These are phyloP conservation scores for Rhorus exstirpatorius DNA, from an alignment of 2,888 invertebrate species.

Conservation along the genomic window DNA sequence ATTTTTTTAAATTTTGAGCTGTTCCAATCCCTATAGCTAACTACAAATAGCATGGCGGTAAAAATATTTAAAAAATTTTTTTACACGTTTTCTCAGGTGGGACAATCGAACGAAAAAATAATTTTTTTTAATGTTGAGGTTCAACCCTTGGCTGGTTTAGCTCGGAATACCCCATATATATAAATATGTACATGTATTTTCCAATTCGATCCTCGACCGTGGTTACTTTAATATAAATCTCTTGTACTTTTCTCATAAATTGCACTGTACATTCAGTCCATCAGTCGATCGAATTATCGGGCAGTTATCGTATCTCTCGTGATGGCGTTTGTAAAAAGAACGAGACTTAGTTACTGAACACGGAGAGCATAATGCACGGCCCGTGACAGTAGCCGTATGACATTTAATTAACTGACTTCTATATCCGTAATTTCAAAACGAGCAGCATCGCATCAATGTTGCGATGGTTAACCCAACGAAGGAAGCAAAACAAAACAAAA, in stretches of 20 bases:
- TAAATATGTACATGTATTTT: neutral
- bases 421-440: constrained; percentile 83
- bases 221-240: neutral
- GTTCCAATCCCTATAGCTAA: too few relatives aligned
- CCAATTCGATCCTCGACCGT: neutral
- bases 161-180: too few relatives aligned
- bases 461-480: constrained; percentile 47
- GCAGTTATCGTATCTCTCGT: constrained; percentile 70
- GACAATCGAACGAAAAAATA: too few relatives aligned
- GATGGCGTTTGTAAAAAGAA: constrained; percentile 1
- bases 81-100: too few relatives aligned
- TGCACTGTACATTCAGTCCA: neutral
- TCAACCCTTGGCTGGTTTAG: too few relatives aligned
- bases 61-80: too few relatives aligned
- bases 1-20: too few relatives aligned
- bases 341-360: neutral
- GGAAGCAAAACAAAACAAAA: constrained; percentile 1
- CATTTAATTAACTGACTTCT: constrained; percentile 83
- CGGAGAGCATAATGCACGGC: neutral
- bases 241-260: constrained; percentile 1
- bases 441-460: constrained; percentile 49
- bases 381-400: neutral
- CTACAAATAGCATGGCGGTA: too few relatives aligned
- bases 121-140: too few relatives aligned
- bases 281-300: constrained; percentile 11